A percentile compares a stretch with the other conserved stretches of the same genome.
These are phyloP conservation scores for Ambastaia sidthimunki DNA, from an alignment of 2,797 vertebrate genomes.

Conservation along the genomic window DNA sequence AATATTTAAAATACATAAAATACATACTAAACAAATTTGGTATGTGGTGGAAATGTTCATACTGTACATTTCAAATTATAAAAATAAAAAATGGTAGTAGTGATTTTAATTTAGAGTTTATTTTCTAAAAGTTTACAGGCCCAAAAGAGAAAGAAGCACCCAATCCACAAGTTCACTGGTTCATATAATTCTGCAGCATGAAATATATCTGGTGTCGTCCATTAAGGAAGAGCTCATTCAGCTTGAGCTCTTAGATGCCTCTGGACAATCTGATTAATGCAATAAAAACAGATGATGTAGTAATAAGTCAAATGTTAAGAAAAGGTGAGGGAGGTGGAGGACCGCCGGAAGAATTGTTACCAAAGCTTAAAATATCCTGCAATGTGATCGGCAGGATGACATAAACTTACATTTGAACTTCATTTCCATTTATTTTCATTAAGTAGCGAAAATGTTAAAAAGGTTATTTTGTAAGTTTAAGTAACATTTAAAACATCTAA, in stretches of 20 bases:
- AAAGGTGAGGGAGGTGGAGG: background rate
- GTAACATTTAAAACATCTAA: too few relatives aligned
- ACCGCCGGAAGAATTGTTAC: too few relatives aligned
- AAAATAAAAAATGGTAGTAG: too few relatives aligned
- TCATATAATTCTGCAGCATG: background rate
- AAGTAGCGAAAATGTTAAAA: too few relatives aligned
- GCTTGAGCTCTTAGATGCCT: background rate
- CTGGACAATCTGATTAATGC: conserved; percentile 14
- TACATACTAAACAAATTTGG: too few relatives aligned
- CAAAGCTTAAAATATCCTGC: background rate
- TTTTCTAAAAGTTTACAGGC: background rate
- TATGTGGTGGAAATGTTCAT: too few relatives aligned
- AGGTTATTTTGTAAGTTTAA: too few relatives aligned
- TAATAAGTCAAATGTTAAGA: conserved; percentile 19
- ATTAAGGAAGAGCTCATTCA: background rate
- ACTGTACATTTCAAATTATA: too few relatives aligned
- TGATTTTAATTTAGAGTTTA: background rate
- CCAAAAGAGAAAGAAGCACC: background rate
- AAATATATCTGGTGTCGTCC: background rate
- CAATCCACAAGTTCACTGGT: background rate
- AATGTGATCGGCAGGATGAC: background rate
- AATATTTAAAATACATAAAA: too few relatives aligned
- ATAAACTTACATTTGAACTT: background rate
- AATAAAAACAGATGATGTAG: background rate
- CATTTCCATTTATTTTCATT: too few relatives aligned